Evolutionary conservation across 2,113 vertebrate species (phyloP).

Genomic region (Phalacrocorax pelagicus): DNA sequence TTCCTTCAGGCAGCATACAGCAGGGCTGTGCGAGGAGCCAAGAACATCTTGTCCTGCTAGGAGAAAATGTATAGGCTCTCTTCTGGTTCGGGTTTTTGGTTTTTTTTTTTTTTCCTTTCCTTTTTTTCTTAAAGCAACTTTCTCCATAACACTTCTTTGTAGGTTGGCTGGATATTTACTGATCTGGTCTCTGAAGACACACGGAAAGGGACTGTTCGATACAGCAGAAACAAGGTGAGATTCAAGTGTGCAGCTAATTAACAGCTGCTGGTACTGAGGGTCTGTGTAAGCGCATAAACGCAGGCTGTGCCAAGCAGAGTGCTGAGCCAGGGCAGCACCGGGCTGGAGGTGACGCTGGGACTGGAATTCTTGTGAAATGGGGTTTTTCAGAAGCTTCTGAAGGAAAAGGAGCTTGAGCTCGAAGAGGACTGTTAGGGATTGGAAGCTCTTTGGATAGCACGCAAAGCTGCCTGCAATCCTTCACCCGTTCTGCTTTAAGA

Average conservation of each 20-base stretch:
- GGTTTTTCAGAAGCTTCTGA: background rate
- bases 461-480: background rate
- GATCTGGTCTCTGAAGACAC: conserved; percentile 96
- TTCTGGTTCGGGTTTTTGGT: background rate
- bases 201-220: conserved; percentile 94
- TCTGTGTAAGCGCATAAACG: background rate
- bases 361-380: background rate
- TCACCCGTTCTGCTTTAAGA: background rate
- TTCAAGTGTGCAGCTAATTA: background rate
- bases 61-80: conserved; percentile 20
- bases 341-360: background rate
- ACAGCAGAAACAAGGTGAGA: conserved; percentile 91
- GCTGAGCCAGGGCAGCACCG: background rate
- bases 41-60: conserved; percentile 59
- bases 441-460: background rate
- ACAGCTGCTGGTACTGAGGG: background rate
- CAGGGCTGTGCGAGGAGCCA: background rate
- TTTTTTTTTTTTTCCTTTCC: background rate
- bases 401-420: background rate
- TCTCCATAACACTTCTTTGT: background rate
- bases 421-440: background rate
- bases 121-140: background rate
- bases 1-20: conserved; percentile 48
- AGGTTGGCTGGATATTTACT: conserved; percentile 99
- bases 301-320: background rate